Conservation (phyloP, 2,797 vertebrate genomes). For the Sebastolobus alascanus region DNA sequence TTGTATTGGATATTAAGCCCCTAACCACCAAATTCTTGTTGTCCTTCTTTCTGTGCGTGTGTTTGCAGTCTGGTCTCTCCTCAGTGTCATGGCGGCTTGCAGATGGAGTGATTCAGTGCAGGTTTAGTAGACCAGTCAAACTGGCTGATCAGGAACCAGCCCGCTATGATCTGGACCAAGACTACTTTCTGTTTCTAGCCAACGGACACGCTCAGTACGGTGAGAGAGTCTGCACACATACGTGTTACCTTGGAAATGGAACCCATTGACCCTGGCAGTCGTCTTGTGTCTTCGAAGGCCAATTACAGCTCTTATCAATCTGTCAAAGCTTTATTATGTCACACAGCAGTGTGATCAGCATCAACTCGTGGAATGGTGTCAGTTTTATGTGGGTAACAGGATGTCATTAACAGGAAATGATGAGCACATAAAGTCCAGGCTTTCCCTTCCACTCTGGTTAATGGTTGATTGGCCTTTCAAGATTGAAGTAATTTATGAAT, state of each 20-base stretch:
- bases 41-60: background rate
- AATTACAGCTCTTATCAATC: conserved; percentile 14
- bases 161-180: conserved; percentile 83
- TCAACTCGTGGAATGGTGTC: background rate
- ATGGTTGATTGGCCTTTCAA: background rate
- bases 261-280: background rate
- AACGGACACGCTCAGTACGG: conserved; percentile 81
- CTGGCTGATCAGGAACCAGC: conserved; percentile 66
- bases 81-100: conserved; percentile 84
- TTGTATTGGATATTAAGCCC: background rate
- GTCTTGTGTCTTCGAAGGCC: background rate
- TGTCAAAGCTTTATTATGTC: background rate
- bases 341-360: background rate
- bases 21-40: background rate
- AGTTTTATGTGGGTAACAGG: background rate
- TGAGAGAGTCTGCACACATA: conserved; percentile 50
- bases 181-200: conserved; percentile 89
- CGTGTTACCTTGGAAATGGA: background rate
- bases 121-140: conserved; percentile 80
- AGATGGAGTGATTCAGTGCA: conserved; percentile 86
- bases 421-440: background rate
- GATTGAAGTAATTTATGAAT: background rate
- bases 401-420: conserved; percentile 2
- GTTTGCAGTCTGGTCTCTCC: conserved; percentile 69
- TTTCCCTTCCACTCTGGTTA: background rate